Evolutionary conservation across 2,888 invertebrate genomes (phyloP).

Genomic region (Dasypolia templi): DNA sequence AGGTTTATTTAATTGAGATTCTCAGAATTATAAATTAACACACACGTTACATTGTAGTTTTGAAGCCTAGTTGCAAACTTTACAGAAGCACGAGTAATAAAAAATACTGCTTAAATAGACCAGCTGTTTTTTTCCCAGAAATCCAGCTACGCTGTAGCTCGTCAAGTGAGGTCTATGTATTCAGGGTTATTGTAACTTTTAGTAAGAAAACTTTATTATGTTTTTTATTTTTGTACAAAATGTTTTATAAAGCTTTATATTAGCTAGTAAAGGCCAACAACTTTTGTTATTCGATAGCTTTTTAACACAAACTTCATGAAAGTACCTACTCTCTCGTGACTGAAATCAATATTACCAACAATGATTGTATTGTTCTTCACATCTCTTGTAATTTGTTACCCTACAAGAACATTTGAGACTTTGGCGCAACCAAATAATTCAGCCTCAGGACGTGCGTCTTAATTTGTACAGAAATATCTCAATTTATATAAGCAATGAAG

Average conservation of each 20-base stretch:
- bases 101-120: too few relatives aligned
- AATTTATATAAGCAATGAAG: conserved; percentile 25
- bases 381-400: conserved; percentile 19
- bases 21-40: too few relatives aligned
- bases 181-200: not conserved
- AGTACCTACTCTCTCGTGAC: not conserved
- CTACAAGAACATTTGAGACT: conserved; percentile 20
- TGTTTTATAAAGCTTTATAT: not conserved
- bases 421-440: conserved; percentile 38
- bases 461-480: conserved; percentile 27
- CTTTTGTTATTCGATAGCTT: not conserved
- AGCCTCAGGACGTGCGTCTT: conserved; percentile 23
- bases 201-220: not conserved
- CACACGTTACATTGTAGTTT: not conserved
- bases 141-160: not conserved
- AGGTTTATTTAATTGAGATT: too few relatives aligned
- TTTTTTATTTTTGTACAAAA: not conserved
- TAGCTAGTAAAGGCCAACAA: not conserved
- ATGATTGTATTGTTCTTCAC: conserved; percentile 2
- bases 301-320: not conserved
- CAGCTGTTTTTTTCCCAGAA: too few relatives aligned
- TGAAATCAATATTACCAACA: conserved; percentile 25
- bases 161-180: too few relatives aligned
- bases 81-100: not conserved
- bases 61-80: not conserved